Evolutionary conservation across 2,113 vertebrate species (phyloP), one percentile per base, ranked within the genome.

Genomic region (Larimichthys polyactis): DNA sequence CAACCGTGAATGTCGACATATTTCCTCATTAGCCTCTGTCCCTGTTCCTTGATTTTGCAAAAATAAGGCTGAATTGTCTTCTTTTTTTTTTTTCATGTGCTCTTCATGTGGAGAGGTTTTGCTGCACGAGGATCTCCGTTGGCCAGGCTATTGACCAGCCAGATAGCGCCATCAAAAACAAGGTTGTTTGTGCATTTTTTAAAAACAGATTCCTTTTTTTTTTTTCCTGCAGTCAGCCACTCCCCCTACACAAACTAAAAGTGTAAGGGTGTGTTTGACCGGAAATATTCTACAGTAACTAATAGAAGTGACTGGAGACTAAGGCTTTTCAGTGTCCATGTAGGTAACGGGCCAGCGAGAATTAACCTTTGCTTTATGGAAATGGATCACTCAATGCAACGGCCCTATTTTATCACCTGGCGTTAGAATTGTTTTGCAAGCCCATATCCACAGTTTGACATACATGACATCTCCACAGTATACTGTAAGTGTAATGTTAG

Each of bases 121-220:
- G 83, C 86, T 81, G 87, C 88, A 78, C 19, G 73, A 84, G 87
- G 78, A 80, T 89, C 90, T 92, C 83, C 66, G 78, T 78, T 79
- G 72, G 86, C 78, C 84, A 27, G 74, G 70, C 87, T 80, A 68
- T 60, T 78, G 83, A 91, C 78, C 79, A 81, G 91, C 88, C 90
- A 82, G 82, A 88, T 89, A 87, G 90, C 91, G 93, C 93, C 93
- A 93, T 94, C 92, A 90, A 94, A 94, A 95, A 94, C 92, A 89
- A 94, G 91, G 83, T 90, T 85, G 69, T 81, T 93, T 95, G 94
- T 94, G 94, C 93, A 92, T 90, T 87, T 91, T 40, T 36, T 36
- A 36, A 36, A 78, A 87, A 87, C 83, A 71, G 63, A 84, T 86
- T 80, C 60, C 73, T 79, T 76, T 40, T 9, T 36, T 32, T 27